Evolutionary conservation across 2,888 invertebrate species (phyloP).

Genomic region (Acleris cristana): DNA sequence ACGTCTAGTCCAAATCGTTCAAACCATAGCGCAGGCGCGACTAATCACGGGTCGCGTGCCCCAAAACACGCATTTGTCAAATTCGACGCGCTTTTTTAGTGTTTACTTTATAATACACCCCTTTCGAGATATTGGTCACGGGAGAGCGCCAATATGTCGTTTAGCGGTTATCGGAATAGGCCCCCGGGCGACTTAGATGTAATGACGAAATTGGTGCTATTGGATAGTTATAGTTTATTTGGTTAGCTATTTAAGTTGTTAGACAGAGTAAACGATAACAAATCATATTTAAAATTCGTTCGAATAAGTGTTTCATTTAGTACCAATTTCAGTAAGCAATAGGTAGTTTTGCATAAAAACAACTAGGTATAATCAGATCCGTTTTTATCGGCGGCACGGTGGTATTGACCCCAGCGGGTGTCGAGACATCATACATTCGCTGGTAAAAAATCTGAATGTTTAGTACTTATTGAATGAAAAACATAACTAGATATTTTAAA

Average conservation of each 20-base stretch:
- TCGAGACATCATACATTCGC: too few relatives aligned
- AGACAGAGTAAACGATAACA: neutral
- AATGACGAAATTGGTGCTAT: constrained; percentile 12
- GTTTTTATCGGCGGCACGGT: too few relatives aligned
- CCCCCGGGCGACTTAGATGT: constrained; percentile 3
- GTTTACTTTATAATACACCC: constrained; percentile 71
- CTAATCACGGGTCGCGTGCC: constrained; percentile 72
- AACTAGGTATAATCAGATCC: neutral
- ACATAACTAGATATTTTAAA: too few relatives aligned
- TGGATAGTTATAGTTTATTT: neutral
- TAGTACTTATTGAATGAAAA: too few relatives aligned
- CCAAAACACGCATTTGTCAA: constrained; percentile 81
- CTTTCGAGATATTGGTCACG: constrained; percentile 72
- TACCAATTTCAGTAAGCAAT: too few relatives aligned
- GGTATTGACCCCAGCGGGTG: too few relatives aligned
- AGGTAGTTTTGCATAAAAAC: neutral
- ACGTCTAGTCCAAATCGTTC: constrained; percentile 7
- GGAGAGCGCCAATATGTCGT: constrained; percentile 77
- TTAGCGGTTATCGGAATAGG: constrained; percentile 57
- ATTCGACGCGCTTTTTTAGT: constrained; percentile 77
- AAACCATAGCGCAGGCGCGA: constrained; percentile 30
- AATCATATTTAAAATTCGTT: neutral
- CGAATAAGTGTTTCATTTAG: too few relatives aligned
- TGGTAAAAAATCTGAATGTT: too few relatives aligned
- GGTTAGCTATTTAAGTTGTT: neutral